Percentiles rank a stretch among this genome's conserved stretches.
Conservation (phyloP, 2,113 vertebrate genomes). For the Eretmochelys imbricata region DNA sequence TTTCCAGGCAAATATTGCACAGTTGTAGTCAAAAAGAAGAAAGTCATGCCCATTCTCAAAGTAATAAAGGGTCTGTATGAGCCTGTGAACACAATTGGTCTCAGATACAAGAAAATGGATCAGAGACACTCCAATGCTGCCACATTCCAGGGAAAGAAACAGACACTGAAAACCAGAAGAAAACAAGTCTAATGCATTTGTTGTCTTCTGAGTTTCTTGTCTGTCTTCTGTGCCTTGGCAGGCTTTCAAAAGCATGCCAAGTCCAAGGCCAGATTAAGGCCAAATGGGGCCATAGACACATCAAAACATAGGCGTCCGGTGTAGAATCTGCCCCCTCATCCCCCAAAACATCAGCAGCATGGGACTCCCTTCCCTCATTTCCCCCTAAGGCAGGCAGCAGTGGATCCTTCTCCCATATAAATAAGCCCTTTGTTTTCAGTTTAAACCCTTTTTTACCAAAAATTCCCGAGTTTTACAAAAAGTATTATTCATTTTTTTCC, state of each 20-base stretch:
- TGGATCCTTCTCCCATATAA: not conserved
- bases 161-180: not conserved
- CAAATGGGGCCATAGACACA: not conserved
- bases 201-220: not conserved
- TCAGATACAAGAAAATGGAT: not conserved
- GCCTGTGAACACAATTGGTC: not conserved
- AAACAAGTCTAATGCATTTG: not conserved
- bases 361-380: not conserved
- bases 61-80: not conserved
- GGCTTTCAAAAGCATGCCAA: not conserved
- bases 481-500: too few relatives aligned
- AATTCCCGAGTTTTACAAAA: too few relatives aligned
- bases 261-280: not conserved
- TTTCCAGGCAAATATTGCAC: not conserved
- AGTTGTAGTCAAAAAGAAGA: not conserved
- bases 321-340: not conserved
- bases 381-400: not conserved
- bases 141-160: not conserved
- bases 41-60: not conserved
- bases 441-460: too few relatives aligned
- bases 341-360: not conserved
- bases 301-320: not conserved
- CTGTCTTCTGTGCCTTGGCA: not conserved
- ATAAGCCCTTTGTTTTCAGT: too few relatives aligned
- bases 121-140: fast-evolving